Evolutionary conservation across 2,113 vertebrate genomes (phyloP).

Genomic region (Haplotaxodon microlepis): DNA sequence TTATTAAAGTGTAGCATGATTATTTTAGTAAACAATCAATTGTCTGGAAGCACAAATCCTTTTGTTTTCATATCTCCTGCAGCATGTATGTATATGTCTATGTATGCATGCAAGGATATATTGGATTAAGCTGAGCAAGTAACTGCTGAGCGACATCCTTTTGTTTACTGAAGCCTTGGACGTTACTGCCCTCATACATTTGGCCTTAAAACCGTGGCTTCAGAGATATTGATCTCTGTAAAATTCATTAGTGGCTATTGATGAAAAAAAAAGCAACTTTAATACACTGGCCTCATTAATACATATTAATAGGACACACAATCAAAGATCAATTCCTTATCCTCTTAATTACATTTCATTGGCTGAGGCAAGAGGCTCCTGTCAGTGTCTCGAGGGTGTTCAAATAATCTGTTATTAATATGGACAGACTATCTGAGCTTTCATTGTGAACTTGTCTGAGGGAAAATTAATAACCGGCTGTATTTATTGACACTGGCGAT

Average conservation of each 20-base stretch:
- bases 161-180: constrained; percentile 2
- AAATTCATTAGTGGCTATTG: constrained; percentile 65
- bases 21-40: constrained; percentile 5
- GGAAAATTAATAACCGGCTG: background rate
- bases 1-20: constrained; percentile 17
- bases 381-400: constrained; percentile 31
- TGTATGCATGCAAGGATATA: background rate
- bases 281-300: constrained; percentile 62
- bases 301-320: constrained; percentile 57
- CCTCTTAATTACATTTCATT: constrained; percentile 65
- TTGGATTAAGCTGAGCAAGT: background rate
- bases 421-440: constrained; percentile 11
- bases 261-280: constrained; percentile 47
- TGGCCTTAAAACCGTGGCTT: constrained; percentile 19
- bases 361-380: constrained; percentile 37
- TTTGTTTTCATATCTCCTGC: background rate
- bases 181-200: background rate
- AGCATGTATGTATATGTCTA: background rate
- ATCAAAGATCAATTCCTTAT: constrained; percentile 68
- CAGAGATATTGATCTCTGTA: constrained; percentile 60
- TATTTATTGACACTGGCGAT: background rate
- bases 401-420: constrained; percentile 47
- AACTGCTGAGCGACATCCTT: background rate
- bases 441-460: constrained; percentile 1
- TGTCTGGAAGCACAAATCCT: background rate